Evolutionary conservation across 1,140 invertebrate genomes (phyloP).

Genomic region (Neelides sp.): DNA sequence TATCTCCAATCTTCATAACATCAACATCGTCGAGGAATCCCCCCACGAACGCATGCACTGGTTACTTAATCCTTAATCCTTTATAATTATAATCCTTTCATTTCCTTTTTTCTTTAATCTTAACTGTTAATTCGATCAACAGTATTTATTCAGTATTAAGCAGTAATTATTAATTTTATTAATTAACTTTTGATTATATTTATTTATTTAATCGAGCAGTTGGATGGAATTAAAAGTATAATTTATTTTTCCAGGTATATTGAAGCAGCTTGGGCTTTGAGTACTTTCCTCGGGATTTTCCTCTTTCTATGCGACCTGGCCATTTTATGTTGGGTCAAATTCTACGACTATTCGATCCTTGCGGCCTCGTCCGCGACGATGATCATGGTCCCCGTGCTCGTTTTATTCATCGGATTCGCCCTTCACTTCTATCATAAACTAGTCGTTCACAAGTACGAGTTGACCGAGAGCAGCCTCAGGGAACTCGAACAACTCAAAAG

Average conservation of each 20-base stretch:
- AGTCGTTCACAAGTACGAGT: constrained; percentile 66
- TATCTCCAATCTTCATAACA: constrained; percentile 71
- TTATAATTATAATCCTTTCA: too few species aligned
- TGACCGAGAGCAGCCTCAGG: constrained; percentile 34
- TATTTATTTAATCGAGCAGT: too few species aligned
- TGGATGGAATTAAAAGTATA: too few species aligned
- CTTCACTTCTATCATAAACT: constrained; percentile 79
- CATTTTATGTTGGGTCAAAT: constrained; percentile 80
- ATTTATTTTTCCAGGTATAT: constrained; percentile 52
- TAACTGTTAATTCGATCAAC: too few species aligned
- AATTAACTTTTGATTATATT: too few species aligned
- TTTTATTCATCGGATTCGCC: constrained; percentile 75
- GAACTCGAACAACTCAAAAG: constrained; percentile 37
- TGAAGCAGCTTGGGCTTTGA: constrained; percentile 85
- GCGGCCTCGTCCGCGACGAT: constrained; percentile 70
- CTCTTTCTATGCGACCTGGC: constrained; percentile 64
- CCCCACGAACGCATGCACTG: constrained; percentile 66
- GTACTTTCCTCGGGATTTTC: constrained; percentile 79
- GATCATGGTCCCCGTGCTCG: constrained; percentile 74
- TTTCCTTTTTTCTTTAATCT: background rate
- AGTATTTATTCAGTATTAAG: too few species aligned
- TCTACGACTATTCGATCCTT: constrained; percentile 63
- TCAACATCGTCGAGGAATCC: constrained; percentile 69
- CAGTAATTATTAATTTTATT: too few species aligned
- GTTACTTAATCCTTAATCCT: too few species aligned